Conservation (phyloP, 2,113 vertebrate genomes). For the Protobothrops mucrosquamatus region DNA sequence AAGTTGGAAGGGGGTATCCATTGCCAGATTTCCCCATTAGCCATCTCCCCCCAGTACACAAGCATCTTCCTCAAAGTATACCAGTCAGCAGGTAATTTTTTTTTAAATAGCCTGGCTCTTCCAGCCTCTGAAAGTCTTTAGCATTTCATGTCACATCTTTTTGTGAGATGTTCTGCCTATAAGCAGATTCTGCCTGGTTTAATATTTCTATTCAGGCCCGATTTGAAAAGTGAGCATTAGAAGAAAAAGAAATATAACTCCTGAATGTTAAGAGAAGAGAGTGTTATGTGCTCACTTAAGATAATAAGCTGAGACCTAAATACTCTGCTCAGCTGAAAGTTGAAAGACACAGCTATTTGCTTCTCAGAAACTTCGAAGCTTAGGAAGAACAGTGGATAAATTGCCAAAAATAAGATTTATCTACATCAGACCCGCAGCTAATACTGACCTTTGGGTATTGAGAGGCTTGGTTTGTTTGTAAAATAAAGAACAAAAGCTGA, state of each 20-base stretch:
- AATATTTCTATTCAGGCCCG: neutral
- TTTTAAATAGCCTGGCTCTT: conserved; percentile 12
- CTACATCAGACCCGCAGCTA: neutral
- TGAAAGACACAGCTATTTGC: neutral
- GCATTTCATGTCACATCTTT: conserved; percentile 20
- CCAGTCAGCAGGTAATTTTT: neutral
- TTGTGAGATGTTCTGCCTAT: neutral
- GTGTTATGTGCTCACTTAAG: neutral
- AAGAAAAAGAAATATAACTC: conserved; percentile 7
- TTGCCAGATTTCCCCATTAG: neutral
- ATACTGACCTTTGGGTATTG: neutral
- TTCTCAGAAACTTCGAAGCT: neutral
- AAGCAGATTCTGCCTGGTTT: neutral
- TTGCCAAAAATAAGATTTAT: conserved; percentile 1
- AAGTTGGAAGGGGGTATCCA: neutral
- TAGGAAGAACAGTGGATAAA: neutral
- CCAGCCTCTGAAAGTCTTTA: neutral
- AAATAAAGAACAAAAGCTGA: neutral
- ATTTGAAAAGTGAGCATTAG: neutral
- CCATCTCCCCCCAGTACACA: neutral
- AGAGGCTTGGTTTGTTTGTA: neutral
- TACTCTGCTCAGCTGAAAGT: neutral
- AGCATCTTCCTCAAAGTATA: neutral
- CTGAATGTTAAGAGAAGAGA: neutral
- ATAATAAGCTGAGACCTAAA: neutral